Evolutionary conservation across 2,888 invertebrate species (phyloP), one percentile per base, ranked within the genome.

Genomic region (Ichneumon xanthorius): DNA sequence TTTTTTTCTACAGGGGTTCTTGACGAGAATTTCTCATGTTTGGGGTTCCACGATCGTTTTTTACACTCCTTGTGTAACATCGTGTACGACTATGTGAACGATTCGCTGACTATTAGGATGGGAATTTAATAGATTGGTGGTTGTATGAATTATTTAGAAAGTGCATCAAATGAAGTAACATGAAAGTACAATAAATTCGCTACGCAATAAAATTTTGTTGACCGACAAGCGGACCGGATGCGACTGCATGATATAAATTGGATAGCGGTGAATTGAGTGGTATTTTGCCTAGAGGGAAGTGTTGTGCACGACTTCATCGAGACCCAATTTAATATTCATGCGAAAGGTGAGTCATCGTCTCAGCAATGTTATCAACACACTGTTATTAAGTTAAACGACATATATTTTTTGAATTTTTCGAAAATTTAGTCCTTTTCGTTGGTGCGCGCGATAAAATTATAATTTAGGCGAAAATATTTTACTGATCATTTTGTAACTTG

Each of bases 321-420:
- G 16, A 65, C 40, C 22, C 40, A 40, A 22, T 67, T 67, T 40
- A 40, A 40, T 40, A 22, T 67, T 67, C 67, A 45, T 67, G 40
- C 45, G 22, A 19, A 37, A 68, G 67, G 67, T 68, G 45, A 68
- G 67, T 68, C 22, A 22, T 53, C 11, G 40, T 16, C 16, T 53
- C n/a, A 2, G 6, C 14, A n/a, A 53, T 53, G 33, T 33, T 33
- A 33, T 33, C 33, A 4, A 33, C 26, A 22, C 4, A 26, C 9
- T 26, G 4, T 14, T 58, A 26, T 26, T 26, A 2, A 26, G 19
- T 26, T 26, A 11, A 4, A 4, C 26, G 3, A 33, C 7, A 58
- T 26, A 26, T 3, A 14, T 58, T 14, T 7, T 9, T 58, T 55
- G 11, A 26, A 58, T 58, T 58, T 26, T 9, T 7, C 9, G 58